Conservation (phyloP, 2,113 vertebrate genomes). For the Sclerurus mexicanus region DNA sequence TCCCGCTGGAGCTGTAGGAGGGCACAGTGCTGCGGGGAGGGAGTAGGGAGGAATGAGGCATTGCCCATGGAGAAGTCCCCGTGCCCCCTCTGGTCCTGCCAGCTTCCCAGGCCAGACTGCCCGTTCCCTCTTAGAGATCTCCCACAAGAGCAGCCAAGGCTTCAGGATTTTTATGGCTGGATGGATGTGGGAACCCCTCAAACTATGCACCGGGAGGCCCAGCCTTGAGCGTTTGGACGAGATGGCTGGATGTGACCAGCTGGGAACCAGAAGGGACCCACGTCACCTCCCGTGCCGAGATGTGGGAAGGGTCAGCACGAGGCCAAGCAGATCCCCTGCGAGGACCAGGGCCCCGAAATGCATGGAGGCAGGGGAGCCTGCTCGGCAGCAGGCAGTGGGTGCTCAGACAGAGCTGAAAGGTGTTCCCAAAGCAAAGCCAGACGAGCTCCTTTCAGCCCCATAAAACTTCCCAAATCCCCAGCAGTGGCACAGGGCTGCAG, state of each 20-base stretch:
- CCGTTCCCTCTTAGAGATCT: not conserved
- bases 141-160: slow-evolving; percentile 18
- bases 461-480: not conserved
- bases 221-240: not conserved
- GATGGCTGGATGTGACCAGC: not conserved
- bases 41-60: not conserved
- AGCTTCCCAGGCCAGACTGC: not conserved
- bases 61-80: not conserved
- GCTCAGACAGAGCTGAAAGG: not conserved
- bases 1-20: slow-evolving; percentile 75
- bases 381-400: accelerated
- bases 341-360: not conserved
- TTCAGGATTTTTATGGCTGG: slow-evolving; percentile 16
- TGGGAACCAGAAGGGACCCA: slow-evolving; percentile 17
- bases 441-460: accelerated
- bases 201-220: slow-evolving; percentile 3
- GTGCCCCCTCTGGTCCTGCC: accelerated
- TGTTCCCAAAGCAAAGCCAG: not conserved
- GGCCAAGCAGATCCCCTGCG: not conserved
- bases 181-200: slow-evolving; percentile 36
- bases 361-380: not conserved
- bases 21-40: slow-evolving; percentile 71
- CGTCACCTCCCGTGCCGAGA: not conserved
- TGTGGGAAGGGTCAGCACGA: slow-evolving; percentile 1
- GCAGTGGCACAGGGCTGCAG: not conserved